Percentiles rank a stretch among this genome's conserved stretches.
These are phyloP conservation scores for Lagria hirta DNA, from an alignment of 2,888 invertebrate genomes.

Conservation along the genomic window DNA sequence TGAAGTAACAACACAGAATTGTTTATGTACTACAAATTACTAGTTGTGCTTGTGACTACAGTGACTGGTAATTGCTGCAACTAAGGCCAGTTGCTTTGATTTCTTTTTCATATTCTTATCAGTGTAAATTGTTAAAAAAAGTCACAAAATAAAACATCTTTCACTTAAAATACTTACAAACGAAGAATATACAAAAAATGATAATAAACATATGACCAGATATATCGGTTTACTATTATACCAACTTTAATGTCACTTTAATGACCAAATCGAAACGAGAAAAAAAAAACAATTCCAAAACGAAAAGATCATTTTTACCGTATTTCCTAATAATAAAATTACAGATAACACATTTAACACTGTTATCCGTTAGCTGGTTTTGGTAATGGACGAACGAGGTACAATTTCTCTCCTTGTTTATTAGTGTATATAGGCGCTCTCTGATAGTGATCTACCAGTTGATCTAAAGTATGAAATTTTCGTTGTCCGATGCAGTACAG, in stretches of 20 bases:
- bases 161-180: conserved; percentile 29
- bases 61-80: conserved; percentile 1
- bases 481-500: conserved; percentile 97
- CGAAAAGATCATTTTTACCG: conserved; percentile 1
- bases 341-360: conserved; percentile 1
- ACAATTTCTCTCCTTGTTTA: conserved; percentile 96
- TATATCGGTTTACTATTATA: conserved; percentile 22
- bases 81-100: too few species aligned
- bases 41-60: conserved; percentile 24
- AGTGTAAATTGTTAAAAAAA: conserved; percentile 1
- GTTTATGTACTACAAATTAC: conserved; percentile 13
- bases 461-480: conserved; percentile 93
- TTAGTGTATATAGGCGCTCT: conserved; percentile 98
- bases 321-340: conserved; percentile 13
- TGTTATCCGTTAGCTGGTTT: conserved; percentile 54
- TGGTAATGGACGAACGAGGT: conserved; percentile 91
- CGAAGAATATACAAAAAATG: conserved; percentile 37
- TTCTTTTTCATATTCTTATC: too few species aligned
- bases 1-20: conserved; percentile 15
- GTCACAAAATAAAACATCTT: conserved; percentile 5
- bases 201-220: conserved; percentile 40
- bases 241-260: conserved; percentile 16
- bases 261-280: conserved; percentile 8
- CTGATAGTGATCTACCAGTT: conserved; percentile 97
- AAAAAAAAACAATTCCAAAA: conserved; percentile 8